Evolutionary conservation across 2,797 vertebrate genomes (phyloP), one percentile per base, ranked within the genome.

Genomic region (Ctenopoma kingsleyae): DNA sequence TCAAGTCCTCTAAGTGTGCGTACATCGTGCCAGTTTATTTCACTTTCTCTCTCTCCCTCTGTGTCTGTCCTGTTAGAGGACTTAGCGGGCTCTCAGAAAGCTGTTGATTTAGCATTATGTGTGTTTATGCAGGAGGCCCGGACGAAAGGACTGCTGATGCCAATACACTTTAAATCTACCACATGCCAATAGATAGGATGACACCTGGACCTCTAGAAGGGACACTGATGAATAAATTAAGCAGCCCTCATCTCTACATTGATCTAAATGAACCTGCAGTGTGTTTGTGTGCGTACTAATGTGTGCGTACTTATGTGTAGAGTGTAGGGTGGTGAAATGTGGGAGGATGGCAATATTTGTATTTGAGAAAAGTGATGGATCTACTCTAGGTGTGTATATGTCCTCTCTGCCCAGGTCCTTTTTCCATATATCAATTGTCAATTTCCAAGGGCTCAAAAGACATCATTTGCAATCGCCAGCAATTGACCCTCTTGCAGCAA

Each of bases 61-160:
- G 67, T 81, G 81, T 84, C 70, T n/a, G 7, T 1, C 30, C 80
- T 78, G 70, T 85, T 82, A 70, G 65, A 76, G 74, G 86, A 74
- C 81, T 90, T 82, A 89, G 65, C 15, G 3, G 53, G 66, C 71
- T 79, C 80, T 80, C 64, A 73, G 60, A 75, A 73, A 81, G 83
- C 73, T 89, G 86, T 89, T 91, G 90, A 92, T 90, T 87, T 85
- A 87, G 86, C 85, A 89, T 87, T 86, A 89, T 72, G 82, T 79
- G 84, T 83, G 78, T 82, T 89, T 82, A 90, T 85, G 86, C 84
- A 62, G 58, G 51, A 73, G 74, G 68, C 58, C 70, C 38, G 76
- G 47, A 71, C 48, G 68, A 71, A 74, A 84, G 78, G 78, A 89
- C 58, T 81, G 88, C 87, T 92, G 91, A 93, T 90, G 89, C 83